These are phyloP conservation scores for Geopemphigus sp. DNA, from an alignment of 1,140 invertebrate species.

Conservation along the genomic window DNA sequence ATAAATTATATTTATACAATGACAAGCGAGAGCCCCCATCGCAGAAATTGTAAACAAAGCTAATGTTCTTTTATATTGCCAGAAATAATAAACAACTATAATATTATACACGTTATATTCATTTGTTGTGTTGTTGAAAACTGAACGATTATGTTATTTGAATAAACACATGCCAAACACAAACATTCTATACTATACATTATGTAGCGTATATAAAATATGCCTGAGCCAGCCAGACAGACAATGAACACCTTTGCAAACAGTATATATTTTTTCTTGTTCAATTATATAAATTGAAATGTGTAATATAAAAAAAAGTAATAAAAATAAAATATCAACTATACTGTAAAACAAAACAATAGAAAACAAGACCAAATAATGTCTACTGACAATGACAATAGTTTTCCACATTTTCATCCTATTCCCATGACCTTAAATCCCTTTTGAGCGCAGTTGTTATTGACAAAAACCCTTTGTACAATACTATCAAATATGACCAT, in stretches of 20 bases:
- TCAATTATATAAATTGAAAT: constrained; percentile 49
- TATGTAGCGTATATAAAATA: not conserved
- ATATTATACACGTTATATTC: constrained; percentile 9
- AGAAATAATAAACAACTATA: constrained; percentile 47
- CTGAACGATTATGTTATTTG: constrained; percentile 45
- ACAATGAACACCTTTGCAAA: constrained; percentile 48
- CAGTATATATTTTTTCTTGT: constrained; percentile 43
- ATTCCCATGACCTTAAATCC: not conserved
- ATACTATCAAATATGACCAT: not conserved
- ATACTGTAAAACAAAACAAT: constrained; percentile 29
- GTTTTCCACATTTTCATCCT: constrained; percentile 8
- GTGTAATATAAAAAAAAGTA: constrained; percentile 37
- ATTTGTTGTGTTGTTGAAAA: constrained; percentile 45
- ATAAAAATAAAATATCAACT: constrained; percentile 6
- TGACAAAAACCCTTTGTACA: not conserved
- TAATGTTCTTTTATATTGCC: constrained; percentile 48
- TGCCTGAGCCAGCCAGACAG: constrained; percentile 32
- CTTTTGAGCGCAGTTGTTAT: no score
- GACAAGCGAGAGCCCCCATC: constrained; percentile 23
- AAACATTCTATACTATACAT: constrained; percentile 27
- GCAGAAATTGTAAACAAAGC: constrained; percentile 47
- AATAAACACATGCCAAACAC: constrained; percentile 47
- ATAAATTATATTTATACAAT: constrained; percentile 36
- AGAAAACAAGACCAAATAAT: constrained; percentile 4
- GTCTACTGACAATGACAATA: not conserved